Conservation (phyloP, 2,797 vertebrate genomes). For the Hippopotamyrus pictus region DNA sequence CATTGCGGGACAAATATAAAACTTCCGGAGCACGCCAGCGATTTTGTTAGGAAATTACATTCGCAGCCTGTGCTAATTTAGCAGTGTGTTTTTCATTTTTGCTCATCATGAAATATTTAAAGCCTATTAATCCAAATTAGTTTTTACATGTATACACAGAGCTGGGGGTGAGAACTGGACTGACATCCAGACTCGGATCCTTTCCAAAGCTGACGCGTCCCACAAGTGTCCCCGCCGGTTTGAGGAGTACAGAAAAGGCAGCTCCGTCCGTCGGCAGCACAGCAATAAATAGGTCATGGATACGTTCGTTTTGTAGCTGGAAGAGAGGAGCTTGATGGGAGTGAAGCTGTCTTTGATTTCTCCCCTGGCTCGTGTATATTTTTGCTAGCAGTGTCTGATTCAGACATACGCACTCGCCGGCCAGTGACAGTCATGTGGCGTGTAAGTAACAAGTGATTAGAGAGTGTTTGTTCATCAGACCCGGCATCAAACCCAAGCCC, state of each 20-base stretch:
- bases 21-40: neutral
- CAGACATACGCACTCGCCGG: neutral
- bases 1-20: neutral
- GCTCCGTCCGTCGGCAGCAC: neutral
- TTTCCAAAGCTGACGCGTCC: neutral
- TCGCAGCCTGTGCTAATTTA: neutral
- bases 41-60: neutral
- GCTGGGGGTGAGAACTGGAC: neutral
- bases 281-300: neutral
- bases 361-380: neutral
- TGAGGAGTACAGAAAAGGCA: neutral
- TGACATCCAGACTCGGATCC: neutral
- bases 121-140: neutral
- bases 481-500: neutral
- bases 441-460: neutral
- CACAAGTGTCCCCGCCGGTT: neutral
- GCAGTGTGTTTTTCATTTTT: neutral
- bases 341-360: neutral
- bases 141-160: neutral
- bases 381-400: neutral
- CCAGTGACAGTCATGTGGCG: neutral
- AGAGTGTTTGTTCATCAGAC: neutral
- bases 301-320: neutral
- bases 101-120: neutral
- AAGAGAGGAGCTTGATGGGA: neutral